Base-by-base conservation (phyloP, 2,113 vertebrate species). In the Bombycilla garrulus region DNA sequence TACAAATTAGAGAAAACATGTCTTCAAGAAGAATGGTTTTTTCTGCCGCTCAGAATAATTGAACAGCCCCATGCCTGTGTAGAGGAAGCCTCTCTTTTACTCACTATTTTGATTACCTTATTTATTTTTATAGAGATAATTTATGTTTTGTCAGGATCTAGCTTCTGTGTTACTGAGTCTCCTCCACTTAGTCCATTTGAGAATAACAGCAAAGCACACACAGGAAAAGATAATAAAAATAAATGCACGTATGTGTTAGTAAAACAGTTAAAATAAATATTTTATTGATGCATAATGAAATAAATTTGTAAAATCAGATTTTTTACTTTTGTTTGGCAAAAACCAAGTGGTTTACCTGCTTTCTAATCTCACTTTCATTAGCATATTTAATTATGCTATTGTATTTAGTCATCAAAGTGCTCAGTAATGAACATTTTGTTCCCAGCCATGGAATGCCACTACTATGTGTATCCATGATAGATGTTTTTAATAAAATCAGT, bases 401-500 rank as follows among this genome's bases (percentile, higher is more conserved):
- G 90, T 96, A 97, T 97, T 96, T 97, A 97, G 97, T 97, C 89
- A 95, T 97, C 92, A 96, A 58, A 96, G 95, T 90, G 69, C 88
- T 97, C 96, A 93, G 64, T 95, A 94, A 88, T 20, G 28, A 77
- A 71, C 80, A 64, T 87, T 98, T 95, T 97, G 88, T 98, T 98
- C 97, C 80, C 92, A 97, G 86, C 62, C 90, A 85, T 84, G 62
- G 85, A 96, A 97, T 97, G 93, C 89, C 76, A 96, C 50, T 69
- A 65, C 93, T 97, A 48, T 91, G 66, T 90, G 88, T 94, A 84
- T 96, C 87, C 76, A n/a, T 96, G 97, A 98, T 97, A 95, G 95
- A 98, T 98, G 92, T 66, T 97, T 98, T 98, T 98, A 98, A 98
- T 98, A 98, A 98, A 97, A 95, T 92, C 96, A 97, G 93, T 97